These are phyloP conservation scores for Chaitophorus viminalis DNA, from an alignment of 2,888 invertebrate species.

Conservation along the genomic window DNA sequence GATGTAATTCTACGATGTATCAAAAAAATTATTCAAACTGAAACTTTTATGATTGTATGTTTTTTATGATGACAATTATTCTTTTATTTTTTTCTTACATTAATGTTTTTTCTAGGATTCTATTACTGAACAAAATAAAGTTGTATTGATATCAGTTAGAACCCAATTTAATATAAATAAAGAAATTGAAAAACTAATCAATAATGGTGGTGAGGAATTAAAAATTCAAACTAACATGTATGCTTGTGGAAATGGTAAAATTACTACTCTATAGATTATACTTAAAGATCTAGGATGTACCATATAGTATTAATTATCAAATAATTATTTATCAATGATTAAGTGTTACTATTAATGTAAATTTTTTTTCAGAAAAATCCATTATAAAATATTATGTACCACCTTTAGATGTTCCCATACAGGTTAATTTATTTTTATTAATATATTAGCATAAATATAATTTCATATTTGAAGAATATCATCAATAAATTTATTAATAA, in stretches of 20 bases:
- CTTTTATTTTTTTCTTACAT: background rate
- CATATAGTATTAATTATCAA: too few species aligned
- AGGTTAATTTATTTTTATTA: slow-evolving; percentile 12
- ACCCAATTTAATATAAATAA: slow-evolving; percentile 35
- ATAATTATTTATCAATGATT: too few species aligned
- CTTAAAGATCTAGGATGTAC: background rate
- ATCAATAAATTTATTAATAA: background rate
- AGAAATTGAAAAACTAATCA: slow-evolving; percentile 6
- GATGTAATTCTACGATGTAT: background rate
- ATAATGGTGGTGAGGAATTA: background rate
- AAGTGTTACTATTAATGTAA: background rate
- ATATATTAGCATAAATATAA: too few species aligned
- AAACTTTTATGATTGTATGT: slow-evolving; percentile 47
- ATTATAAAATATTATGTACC: slow-evolving; percentile 14
- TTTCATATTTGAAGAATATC: background rate
- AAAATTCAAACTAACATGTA: background rate
- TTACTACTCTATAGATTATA: background rate
- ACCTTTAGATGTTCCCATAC: slow-evolving; percentile 24
- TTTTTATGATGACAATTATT: background rate
- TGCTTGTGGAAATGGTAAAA: background rate
- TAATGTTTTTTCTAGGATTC: slow-evolving; percentile 32
- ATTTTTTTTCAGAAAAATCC: background rate
- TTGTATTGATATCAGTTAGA: slow-evolving; percentile 30
- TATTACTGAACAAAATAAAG: slow-evolving; percentile 37
- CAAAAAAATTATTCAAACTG: slow-evolving; percentile 18